Base-by-base conservation (phyloP, 2,888 invertebrate species). In the Orchesellides sinensis region DNA sequence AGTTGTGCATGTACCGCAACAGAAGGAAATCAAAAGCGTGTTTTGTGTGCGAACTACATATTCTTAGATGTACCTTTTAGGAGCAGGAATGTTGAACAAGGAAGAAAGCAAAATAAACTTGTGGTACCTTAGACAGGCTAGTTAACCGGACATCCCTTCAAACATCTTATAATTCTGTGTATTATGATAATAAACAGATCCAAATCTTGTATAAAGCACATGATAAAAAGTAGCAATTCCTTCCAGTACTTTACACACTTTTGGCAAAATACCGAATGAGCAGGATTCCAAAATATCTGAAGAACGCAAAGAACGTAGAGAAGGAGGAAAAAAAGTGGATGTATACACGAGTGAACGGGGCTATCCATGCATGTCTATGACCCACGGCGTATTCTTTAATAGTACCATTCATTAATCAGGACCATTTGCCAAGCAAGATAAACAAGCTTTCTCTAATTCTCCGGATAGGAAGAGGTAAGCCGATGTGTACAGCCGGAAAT, bases 361-460 rank as follows among this genome's bases (percentile, higher is more conserved):
- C 52, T 74, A 27, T 40, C 14, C 32, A 49, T 52, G 8, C 29
- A 56, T 12, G 47, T 27, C 21, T 66, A 56, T 27, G 47, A 47
- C 32, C 49, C 56, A 47, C 29, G 40, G 59, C 45, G 32, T 21
- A 40, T 65, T 19, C 25, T 25, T 12, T 68, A 47, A 69, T 69
- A 27, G 35, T 17, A 52, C 68, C 59, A 72, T 80, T 80, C 72
- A 80, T 72, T 72, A 80, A 72, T 72, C 78, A 78, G 63, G 27
- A 19, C 32, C 52, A 70, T 78, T 72, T 65, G 47, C 45, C 54
- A 72, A 25, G 54, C 56, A 66, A 72, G 72, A 72, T 66, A 80
- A 72, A 80, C 65, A 72, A 17, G 10, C n/a, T n/a, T n/a, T 29
- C 61, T 72, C 27, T 72, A 80, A 80, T 56, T 72, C 65, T 72